A percentile compares a stretch with the other conserved stretches of the same genome.
phyloP scores from a whole-genome alignment of 2,888 invertebrate species.

The Epinotia brunnichana region DNA sequence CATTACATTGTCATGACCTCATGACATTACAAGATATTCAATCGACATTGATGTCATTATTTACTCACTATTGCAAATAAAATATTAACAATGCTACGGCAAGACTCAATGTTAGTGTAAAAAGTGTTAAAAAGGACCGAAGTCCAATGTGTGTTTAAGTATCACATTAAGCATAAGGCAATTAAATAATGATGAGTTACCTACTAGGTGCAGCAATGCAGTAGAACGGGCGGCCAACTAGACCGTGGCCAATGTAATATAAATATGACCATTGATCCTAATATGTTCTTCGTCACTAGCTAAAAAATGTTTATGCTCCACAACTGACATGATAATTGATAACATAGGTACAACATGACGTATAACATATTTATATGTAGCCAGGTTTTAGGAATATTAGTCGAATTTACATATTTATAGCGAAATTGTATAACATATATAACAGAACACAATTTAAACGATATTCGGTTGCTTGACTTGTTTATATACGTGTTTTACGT shows the following conservation, averaged over 20 bases:
- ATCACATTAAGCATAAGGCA: conserved; percentile 41
- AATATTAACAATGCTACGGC: conserved; percentile 27
- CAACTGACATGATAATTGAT: not conserved
- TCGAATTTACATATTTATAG: not conserved
- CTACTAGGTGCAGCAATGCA: conserved; percentile 60
- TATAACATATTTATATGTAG: not conserved
- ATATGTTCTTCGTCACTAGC: not conserved
- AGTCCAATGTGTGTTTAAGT: conserved; percentile 35
- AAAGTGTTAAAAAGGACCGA: conserved; percentile 41
- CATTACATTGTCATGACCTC: not conserved
- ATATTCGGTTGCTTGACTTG: not conserved
- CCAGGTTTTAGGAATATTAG: not conserved
- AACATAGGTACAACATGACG: not conserved
- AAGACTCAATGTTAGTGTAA: conserved; percentile 33
- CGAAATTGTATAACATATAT: not conserved
- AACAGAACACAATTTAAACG: not conserved
- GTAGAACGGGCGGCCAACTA: conserved; percentile 57
- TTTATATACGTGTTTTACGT: too few species aligned
- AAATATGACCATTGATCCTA: conserved; percentile 6
- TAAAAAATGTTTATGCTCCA: not conserved
- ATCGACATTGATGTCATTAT: conserved; percentile 37
- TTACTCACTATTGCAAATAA: conserved; percentile 31
- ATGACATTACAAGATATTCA: not conserved
- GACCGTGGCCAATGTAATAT: conserved; percentile 55
- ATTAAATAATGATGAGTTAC: conserved; percentile 48